phyloP scores from a whole-genome alignment of 2,888 invertebrate genomes.

The Chrysina gloriosa region DNA sequence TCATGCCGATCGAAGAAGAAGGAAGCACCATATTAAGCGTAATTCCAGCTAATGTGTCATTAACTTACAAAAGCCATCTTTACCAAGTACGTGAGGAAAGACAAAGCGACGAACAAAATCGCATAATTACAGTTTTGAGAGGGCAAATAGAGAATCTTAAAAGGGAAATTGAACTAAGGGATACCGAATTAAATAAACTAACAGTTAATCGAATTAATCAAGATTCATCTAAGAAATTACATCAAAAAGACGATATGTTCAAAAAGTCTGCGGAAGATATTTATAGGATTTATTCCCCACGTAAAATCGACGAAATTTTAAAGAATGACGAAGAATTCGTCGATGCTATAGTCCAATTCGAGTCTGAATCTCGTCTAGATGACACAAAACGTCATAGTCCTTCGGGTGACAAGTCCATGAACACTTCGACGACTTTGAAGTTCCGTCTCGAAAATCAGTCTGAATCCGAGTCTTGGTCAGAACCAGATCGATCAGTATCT shows the following conservation, averaged over 20 bases:
- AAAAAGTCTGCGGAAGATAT: conserved; percentile 44
- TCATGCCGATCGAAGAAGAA: conserved; percentile 46
- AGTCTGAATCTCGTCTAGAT: conserved; percentile 39
- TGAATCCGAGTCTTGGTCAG: conserved; percentile 90
- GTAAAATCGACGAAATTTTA: conserved; percentile 45
- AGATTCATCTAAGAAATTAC: not conserved
- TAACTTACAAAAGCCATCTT: conserved; percentile 60
- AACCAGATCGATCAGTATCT: conserved; percentile 86
- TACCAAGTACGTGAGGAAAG: conserved; percentile 42
- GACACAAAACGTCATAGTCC: conserved; percentile 33
- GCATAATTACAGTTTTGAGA: conserved; percentile 58
- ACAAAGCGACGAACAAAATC: conserved; percentile 46
- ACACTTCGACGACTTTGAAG: conserved; percentile 54
- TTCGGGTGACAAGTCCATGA: conserved; percentile 46
- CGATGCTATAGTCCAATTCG: conserved; percentile 45
- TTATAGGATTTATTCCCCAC: conserved; percentile 30
- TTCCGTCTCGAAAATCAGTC: conserved; percentile 62
- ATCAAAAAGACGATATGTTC: no score
- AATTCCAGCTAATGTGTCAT: conserved; percentile 52
- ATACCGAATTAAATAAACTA: conserved; percentile 59
- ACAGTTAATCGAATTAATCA: conserved; percentile 25
- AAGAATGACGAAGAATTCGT: conserved; percentile 49
- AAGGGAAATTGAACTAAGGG: conserved; percentile 59
- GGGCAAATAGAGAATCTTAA: conserved; percentile 62
- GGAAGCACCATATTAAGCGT: conserved; percentile 34